Conservation (phyloP, 2,113 vertebrate species). For the Dipodomys stephensi region DNA sequence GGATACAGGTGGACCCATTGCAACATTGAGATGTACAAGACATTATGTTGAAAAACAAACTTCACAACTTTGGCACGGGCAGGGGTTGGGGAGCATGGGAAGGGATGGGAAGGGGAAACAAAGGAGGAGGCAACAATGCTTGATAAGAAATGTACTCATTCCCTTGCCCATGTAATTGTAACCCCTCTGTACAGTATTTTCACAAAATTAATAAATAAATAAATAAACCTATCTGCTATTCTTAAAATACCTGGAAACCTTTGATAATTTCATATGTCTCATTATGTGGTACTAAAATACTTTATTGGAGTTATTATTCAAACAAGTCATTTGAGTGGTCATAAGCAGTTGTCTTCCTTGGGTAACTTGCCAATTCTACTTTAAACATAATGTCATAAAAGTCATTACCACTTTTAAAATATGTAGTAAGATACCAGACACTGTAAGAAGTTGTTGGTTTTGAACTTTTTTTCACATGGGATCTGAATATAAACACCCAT, state of each 20-base stretch:
- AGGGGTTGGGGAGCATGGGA: no score
- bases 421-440: neutral
- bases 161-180: no score
- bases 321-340: neutral
- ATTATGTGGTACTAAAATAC: neutral
- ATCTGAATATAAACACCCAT: neutral
- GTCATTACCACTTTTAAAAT: neutral
- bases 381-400: neutral
- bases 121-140: no score
- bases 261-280: neutral
- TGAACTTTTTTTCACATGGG: neutral
- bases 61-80: no score
- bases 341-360: neutral
- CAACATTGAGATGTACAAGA: no score
- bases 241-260: neutral
- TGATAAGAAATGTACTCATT: no score
- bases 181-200: no score
- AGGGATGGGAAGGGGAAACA: no score
- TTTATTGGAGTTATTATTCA: neutral
- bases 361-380: neutral
- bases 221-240: no score
- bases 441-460: neutral
- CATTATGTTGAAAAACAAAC: no score
- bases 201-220: no score
- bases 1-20: no score